phyloP scores from a whole-genome alignment of 2,888 invertebrate species.

The Drosophila hamatofila region DNA sequence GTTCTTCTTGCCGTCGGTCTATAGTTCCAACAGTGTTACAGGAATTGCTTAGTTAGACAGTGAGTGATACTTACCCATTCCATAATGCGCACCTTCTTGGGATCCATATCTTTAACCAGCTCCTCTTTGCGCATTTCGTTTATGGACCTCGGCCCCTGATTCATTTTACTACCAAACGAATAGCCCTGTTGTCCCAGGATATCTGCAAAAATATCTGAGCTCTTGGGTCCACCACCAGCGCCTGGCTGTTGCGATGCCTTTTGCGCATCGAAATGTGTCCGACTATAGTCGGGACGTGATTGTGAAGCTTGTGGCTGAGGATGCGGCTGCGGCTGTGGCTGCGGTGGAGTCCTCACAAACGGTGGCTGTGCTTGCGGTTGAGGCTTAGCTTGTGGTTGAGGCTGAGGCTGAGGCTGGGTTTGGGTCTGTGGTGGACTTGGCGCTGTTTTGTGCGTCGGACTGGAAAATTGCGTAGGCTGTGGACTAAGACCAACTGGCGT shows the following conservation, averaged over 20 bases:
- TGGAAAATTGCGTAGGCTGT: slow-evolving; percentile 84
- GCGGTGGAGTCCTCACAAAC: slow-evolving; percentile 32
- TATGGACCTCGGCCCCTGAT: slow-evolving; percentile 93
- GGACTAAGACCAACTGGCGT: slow-evolving; percentile 83
- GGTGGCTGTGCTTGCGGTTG: slow-evolving; percentile 36
- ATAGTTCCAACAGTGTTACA: slow-evolving; percentile 11
- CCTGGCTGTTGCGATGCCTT: slow-evolving; percentile 62
- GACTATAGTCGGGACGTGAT: slow-evolving; percentile 87
- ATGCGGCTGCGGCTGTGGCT: slow-evolving; percentile 29
- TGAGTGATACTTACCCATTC: slow-evolving; percentile 89
- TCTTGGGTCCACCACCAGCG: slow-evolving; percentile 63
- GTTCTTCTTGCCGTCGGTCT: slow-evolving; percentile 98
- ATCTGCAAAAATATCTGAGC: slow-evolving; percentile 93
- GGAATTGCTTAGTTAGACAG: background rate
- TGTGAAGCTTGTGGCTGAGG: slow-evolving; percentile 44
- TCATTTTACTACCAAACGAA: slow-evolving; percentile 91
- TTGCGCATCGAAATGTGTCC: slow-evolving; percentile 89
- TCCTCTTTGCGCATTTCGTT: slow-evolving; percentile 97
- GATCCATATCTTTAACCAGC: slow-evolving; percentile 94
- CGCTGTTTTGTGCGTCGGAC: slow-evolving; percentile 83
- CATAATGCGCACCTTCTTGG: slow-evolving; percentile 92
- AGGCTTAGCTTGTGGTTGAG: slow-evolving; percentile 79
- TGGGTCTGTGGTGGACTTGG: slow-evolving; percentile 68
- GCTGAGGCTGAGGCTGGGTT: slow-evolving; percentile 76
- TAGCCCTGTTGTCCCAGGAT: slow-evolving; percentile 96